phyloP scores from a whole-genome alignment of 2,797 vertebrate genomes.

The Glossophaga mutica region DNA sequence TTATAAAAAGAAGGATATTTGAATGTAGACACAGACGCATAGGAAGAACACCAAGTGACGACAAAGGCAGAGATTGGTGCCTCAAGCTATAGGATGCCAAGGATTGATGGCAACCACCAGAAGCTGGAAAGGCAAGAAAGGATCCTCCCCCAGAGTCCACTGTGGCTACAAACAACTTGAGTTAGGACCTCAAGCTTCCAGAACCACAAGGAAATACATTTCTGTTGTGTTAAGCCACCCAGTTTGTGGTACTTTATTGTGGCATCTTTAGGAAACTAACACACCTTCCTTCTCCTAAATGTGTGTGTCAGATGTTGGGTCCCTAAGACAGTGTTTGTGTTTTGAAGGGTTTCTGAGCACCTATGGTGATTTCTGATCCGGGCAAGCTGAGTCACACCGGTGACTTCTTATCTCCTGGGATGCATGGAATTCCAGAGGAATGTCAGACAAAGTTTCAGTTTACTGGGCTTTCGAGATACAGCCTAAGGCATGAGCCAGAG shows the following conservation, averaged over 20 bases:
- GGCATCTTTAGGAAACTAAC: neutral
- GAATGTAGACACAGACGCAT: neutral
- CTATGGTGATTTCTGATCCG: neutral
- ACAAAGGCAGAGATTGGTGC: neutral
- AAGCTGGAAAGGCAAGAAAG: neutral
- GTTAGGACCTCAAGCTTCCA: neutral
- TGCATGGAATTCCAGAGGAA: neutral
- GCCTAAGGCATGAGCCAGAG: neutral
- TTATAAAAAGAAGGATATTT: neutral
- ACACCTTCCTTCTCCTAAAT: neutral
- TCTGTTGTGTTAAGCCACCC: neutral
- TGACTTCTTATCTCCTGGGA: neutral
- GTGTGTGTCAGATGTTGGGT: neutral
- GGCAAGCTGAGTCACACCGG: neutral
- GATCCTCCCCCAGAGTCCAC: neutral
- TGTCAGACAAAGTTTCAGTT: neutral
- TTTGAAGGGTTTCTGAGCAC: neutral
- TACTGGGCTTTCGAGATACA: neutral
- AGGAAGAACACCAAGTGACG: neutral
- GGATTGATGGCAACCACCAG: neutral
- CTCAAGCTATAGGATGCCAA: neutral
- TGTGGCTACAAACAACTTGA: neutral
- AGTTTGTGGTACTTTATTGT: neutral
- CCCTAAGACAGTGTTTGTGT: neutral
- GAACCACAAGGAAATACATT: neutral